Evolutionary conservation across 2,113 vertebrate species (phyloP), one percentile per base, ranked within the genome.

Genomic region (Mormoops blainvillei): DNA sequence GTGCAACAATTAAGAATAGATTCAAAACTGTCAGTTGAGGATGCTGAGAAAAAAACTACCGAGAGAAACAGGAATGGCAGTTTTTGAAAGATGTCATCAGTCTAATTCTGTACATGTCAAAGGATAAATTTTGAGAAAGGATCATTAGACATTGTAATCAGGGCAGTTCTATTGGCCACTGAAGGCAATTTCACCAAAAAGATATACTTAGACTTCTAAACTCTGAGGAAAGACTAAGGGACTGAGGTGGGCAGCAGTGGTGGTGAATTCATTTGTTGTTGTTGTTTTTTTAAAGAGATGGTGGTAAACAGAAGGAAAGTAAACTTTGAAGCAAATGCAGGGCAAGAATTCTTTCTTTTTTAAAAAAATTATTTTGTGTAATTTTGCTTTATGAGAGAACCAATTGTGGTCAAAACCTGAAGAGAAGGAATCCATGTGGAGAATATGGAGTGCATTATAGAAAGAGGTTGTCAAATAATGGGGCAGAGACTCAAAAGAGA

Each of bases 341-440:
- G 15, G 1, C 16, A 58, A 81, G 10, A 2, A 20, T 24, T 12
- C 33, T 52, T 76, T 61, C 43, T 95, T 20, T 70, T 89, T 80
- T 70, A 10, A 20, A 14, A 63, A 63, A 54, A 89, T 65, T 82
- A 45, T 83, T 92, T 78, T 65, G 16, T 56, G 9, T 88, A 26
- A 95, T 95, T 93, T 93, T 94, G 22, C 78, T 28, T 81, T 84
- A 43, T 16, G 13, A 74, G 56, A 61, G 24, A 92, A 20, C 80
- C 67, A 77, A 33, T 80, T 82, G 22, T 13, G 11, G 24, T 78
- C 43, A 63, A 83, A 92, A 87, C 71, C 74, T 87, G 36, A 95
- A 71, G 10, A 94, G 43, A 89, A 90, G 56, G 84, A 73, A 74
- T 74, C 68, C 88, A 90, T 93, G 48, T 18, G 43, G 33, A 86